These are phyloP conservation scores for Sarcophaga subvicina DNA, from an alignment of 2,888 invertebrate species.

Conservation along the genomic window DNA sequence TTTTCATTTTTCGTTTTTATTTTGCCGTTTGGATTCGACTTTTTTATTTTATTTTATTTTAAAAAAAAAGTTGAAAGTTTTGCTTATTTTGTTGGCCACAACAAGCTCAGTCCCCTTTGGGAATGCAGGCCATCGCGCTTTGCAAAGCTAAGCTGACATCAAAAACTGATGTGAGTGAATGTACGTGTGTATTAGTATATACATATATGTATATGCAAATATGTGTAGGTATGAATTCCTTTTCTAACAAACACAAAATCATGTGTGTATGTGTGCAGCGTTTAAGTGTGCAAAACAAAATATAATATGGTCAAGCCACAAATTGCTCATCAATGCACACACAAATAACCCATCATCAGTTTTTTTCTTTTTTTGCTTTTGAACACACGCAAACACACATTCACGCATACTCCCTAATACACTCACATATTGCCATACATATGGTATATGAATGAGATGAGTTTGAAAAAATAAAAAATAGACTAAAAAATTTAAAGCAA, in stretches of 20 bases:
- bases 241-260: constrained; percentile 67
- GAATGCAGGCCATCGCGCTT: neutral
- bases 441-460: neutral
- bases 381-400: constrained; percentile 56
- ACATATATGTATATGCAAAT: neutral
- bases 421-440: no score
- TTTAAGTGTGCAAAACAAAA: constrained; percentile 28
- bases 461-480: constrained; percentile 38
- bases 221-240: constrained; percentile 45
- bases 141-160: neutral
- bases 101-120: neutral
- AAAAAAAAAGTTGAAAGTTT: neutral
- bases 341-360: constrained; percentile 70
- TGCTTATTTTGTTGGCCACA: neutral
- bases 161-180: constrained; percentile 22
- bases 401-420: constrained; percentile 59
- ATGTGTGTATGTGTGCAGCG: neutral
- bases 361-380: constrained; percentile 43
- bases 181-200: neutral
- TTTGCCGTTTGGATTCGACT: neutral
- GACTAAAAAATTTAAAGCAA: constrained; percentile 42
- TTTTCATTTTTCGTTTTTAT: constrained; percentile 1
- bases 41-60: constrained; percentile 7
- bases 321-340: constrained; percentile 72
- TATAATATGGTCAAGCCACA: constrained; percentile 72